Conservation (phyloP, 2,797 vertebrate species). For the Lacerta bilineata region DNA sequence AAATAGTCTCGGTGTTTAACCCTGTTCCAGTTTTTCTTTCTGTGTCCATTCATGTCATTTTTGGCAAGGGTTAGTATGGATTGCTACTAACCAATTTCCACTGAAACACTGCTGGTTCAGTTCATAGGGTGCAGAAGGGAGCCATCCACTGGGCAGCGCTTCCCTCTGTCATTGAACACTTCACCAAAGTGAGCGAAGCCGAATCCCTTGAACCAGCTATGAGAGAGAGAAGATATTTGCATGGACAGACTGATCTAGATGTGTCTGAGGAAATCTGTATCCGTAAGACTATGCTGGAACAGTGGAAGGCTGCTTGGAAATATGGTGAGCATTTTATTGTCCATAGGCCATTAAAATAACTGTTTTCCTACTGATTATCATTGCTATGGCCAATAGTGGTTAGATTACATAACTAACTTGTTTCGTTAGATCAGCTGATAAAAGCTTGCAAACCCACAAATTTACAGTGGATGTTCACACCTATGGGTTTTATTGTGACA, state of each 20-base stretch:
- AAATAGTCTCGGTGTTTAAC: background rate
- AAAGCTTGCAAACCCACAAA: background rate
- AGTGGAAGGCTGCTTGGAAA: conserved; percentile 80
- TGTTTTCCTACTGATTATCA: background rate
- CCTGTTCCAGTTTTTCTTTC: background rate
- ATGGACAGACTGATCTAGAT: conserved; percentile 4
- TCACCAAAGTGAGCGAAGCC: conserved; percentile 50
- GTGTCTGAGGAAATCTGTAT: conserved; percentile 55
- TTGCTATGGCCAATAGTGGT: background rate
- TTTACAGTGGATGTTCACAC: background rate
- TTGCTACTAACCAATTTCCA: conserved; percentile 14
- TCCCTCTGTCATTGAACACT: conserved; percentile 66
- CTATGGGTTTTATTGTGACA: no score
- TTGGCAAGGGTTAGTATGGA: background rate
- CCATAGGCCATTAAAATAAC: background rate
- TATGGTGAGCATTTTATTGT: conserved; percentile 68
- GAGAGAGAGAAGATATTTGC: conserved; percentile 48
- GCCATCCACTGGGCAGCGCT: conserved; percentile 68
- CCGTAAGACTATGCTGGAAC: conserved; percentile 74
- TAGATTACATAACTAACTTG: background rate
- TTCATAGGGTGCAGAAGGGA: conserved; percentile 65
- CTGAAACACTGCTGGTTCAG: conserved; percentile 18
- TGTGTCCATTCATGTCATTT: background rate
- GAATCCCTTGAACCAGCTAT: conserved; percentile 23
- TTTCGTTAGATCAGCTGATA: background rate